Evolutionary conservation across 2,888 invertebrate species (phyloP).

Genomic region (Nezara viridula): DNA sequence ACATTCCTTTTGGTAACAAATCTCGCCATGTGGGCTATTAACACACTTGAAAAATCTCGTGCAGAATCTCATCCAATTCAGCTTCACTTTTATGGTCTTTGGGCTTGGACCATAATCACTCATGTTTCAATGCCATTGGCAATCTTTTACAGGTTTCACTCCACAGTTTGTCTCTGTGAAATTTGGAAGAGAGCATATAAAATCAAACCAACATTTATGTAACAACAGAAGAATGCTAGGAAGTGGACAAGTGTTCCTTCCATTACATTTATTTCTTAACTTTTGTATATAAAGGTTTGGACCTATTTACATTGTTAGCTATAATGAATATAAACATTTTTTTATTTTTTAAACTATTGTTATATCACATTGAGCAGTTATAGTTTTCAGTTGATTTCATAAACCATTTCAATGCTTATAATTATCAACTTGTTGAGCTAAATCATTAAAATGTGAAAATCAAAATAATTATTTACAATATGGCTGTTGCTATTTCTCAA

Average conservation of each 20-base stretch:
- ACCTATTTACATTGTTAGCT: neutral
- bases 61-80: conserved; percentile 94
- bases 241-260: neutral
- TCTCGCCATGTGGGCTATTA: conserved; percentile 94
- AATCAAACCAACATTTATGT: conserved; percentile 89
- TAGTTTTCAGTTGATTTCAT: neutral
- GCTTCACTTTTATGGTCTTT: conserved; percentile 90
- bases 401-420: neutral
- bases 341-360: neutral
- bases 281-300: neutral
- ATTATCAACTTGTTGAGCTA: neutral
- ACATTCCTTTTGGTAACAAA: conserved; percentile 92
- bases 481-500: neutral
- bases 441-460: neutral
- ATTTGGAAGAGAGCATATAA: conserved; percentile 97
- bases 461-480: neutral
- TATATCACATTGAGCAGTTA: neutral
- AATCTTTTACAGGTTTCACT: conserved; percentile 95
- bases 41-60: conserved; percentile 90
- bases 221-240: conserved; percentile 16
- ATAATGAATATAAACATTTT: neutral
- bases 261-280: neutral
- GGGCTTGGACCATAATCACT: conserved; percentile 97
- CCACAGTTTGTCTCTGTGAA: conserved; percentile 94
- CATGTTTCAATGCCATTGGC: conserved; percentile 93